Evolutionary conservation across 2,797 vertebrate genomes (phyloP).

Genomic region (Channallabes apus): DNA sequence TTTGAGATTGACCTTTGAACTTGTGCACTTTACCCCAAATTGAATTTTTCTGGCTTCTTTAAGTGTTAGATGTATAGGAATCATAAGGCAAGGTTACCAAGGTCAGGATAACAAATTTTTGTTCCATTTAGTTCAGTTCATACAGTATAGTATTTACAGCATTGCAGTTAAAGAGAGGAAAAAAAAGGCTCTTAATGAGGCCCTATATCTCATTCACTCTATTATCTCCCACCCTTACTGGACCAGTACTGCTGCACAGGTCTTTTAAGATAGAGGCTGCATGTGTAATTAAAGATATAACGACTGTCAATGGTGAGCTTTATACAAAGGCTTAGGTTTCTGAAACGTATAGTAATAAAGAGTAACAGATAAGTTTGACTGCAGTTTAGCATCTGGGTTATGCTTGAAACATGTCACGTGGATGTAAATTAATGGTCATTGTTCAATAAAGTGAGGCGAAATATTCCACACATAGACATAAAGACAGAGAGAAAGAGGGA

Average conservation of each 20-base stretch:
- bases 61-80: not conserved
- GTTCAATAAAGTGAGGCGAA: not conserved
- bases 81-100: not conserved
- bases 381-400: not conserved
- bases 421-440: not conserved
- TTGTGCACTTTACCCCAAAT: conserved; percentile 14
- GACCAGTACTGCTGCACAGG: not conserved
- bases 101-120: not conserved
- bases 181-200: conserved; percentile 62
- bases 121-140: not conserved
- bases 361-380: not conserved
- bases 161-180: conserved; percentile 55
- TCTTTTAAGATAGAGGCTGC: not conserved
- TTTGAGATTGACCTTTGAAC: conserved; percentile 28
- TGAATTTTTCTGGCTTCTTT: conserved; percentile 14
- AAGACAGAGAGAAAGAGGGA: not conserved
- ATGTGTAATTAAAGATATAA: not conserved
- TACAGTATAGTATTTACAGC: conserved; percentile 45
- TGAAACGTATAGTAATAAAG: not conserved
- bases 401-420: not conserved
- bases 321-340: not conserved
- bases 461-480: not conserved
- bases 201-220: conserved; percentile 57
- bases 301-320: not conserved
- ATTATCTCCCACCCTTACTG: conserved; percentile 21